These are phyloP conservation scores for Eurytoma adleriae DNA, from an alignment of 2,888 invertebrate genomes.

Conservation along the genomic window DNA sequence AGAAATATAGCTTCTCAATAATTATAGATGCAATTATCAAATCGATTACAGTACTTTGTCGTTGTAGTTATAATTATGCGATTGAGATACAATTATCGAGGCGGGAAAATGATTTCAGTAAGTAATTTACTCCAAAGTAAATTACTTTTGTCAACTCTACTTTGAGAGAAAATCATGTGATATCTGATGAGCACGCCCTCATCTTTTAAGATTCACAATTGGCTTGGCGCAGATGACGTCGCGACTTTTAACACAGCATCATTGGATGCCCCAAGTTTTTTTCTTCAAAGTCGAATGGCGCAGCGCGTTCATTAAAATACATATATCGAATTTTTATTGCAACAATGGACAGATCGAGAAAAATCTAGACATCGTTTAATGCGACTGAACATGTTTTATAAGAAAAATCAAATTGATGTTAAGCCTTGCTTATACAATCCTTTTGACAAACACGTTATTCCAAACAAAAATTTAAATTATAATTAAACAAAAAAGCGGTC, in stretches of 20 bases:
- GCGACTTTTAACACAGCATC: slow-evolving; percentile 1
- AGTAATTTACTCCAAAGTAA: slow-evolving; percentile 33
- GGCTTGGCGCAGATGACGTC: slow-evolving; percentile 10
- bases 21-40: too few species aligned
- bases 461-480: slow-evolving; percentile 28
- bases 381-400: not conserved
- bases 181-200: slow-evolving; percentile 5
- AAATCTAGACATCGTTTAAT: not conserved
- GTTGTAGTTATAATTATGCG: too few species aligned
- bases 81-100: too few species aligned
- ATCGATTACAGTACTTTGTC: too few species aligned
- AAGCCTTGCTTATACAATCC: not conserved
- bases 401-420: not conserved
- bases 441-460: slow-evolving; percentile 7
- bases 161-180: slow-evolving; percentile 25
- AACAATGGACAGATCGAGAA: not conserved
- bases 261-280: slow-evolving; percentile 30
- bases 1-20: too few species aligned
- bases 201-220: slow-evolving; percentile 4
- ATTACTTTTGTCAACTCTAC: slow-evolving; percentile 11
- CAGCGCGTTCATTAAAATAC: not conserved
- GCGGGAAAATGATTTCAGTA: too few species aligned
- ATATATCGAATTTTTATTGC: not conserved
- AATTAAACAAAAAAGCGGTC: slow-evolving; percentile 45
- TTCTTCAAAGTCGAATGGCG: not conserved